Percentiles rank a stretch among this genome's conserved stretches.
phyloP scores from a whole-genome alignment of 2,797 vertebrate species.

The Tenualosa thibaudeaui region DNA sequence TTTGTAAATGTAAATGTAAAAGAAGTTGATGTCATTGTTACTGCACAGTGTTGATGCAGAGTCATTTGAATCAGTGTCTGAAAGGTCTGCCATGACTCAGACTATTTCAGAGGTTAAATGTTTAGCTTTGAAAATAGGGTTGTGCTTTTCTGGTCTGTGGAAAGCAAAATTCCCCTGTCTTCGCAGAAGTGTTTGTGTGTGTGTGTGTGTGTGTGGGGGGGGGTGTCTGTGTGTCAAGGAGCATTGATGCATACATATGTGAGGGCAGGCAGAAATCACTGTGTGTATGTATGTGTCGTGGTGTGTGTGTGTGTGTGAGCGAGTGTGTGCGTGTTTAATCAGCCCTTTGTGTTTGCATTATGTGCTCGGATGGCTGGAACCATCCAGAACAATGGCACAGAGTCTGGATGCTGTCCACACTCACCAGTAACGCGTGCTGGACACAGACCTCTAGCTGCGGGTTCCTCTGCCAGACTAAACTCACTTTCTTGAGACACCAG shows the following conservation, averaged over 20 bases:
- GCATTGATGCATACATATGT: background rate
- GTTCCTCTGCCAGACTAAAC: background rate
- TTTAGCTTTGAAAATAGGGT: background rate
- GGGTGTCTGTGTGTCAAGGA: background rate
- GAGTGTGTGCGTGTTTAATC: conserved; percentile 36
- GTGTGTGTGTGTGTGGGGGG: background rate
- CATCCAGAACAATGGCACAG: conserved; percentile 21
- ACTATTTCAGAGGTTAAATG: background rate
- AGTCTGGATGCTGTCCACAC: background rate
- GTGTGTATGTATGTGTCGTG: background rate
- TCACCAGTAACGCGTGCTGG: background rate
- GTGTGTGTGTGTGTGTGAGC: background rate
- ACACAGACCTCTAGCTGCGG: background rate
- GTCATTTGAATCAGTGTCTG: background rate
- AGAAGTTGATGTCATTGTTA: too few relatives aligned
- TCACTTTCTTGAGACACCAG: background rate
- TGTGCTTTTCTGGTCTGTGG: background rate
- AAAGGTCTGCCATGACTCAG: background rate
- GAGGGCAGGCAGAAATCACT: background rate
- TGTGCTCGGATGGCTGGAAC: conserved; percentile 26
- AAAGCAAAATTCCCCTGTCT: background rate
- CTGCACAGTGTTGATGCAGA: background rate
- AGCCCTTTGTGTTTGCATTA: conserved; percentile 37
- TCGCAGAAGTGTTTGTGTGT: background rate
- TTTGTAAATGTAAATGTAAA: background rate